Evolutionary conservation across 2,797 vertebrate genomes (phyloP).

Genomic region (Ambastaia sidthimunki): DNA sequence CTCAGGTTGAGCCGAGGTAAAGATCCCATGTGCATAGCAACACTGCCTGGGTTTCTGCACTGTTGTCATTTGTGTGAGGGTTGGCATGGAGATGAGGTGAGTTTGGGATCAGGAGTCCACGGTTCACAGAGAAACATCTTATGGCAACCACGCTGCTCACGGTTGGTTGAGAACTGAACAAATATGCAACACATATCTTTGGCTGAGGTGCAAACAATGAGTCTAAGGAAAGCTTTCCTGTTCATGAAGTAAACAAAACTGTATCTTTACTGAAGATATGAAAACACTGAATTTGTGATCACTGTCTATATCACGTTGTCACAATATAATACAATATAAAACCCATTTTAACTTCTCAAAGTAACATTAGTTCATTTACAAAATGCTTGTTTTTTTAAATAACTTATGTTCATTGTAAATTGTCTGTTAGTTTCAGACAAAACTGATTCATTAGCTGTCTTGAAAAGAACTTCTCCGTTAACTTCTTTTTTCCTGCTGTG

Average conservation of each 20-base stretch:
- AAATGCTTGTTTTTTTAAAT: too few relatives aligned
- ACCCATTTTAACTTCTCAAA: too few relatives aligned
- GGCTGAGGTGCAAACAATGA: background rate
- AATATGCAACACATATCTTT: constrained; percentile 23
- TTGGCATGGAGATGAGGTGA: constrained; percentile 71
- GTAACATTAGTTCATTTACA: too few relatives aligned
- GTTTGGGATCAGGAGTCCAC: constrained; percentile 70
- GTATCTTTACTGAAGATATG: background rate
- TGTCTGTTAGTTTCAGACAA: background rate
- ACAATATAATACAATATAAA: too few relatives aligned
- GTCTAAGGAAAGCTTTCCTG: background rate
- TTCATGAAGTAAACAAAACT: background rate
- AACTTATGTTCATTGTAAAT: background rate
- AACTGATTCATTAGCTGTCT: background rate
- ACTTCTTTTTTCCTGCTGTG: constrained; percentile 20
- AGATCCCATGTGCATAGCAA: constrained; percentile 60
- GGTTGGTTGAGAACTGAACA: constrained; percentile 40
- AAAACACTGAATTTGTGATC: background rate
- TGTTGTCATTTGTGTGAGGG: constrained; percentile 66
- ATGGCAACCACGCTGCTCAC: constrained; percentile 64
- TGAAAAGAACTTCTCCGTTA: constrained; percentile 8
- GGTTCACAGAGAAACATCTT: constrained; percentile 59
- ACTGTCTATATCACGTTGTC: background rate
- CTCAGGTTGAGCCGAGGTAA: constrained; percentile 54
- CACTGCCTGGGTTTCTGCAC: constrained; percentile 67